These are phyloP conservation scores for Phorcus lineatus DNA, from an alignment of 2,888 invertebrate genomes.

Conservation along the genomic window DNA sequence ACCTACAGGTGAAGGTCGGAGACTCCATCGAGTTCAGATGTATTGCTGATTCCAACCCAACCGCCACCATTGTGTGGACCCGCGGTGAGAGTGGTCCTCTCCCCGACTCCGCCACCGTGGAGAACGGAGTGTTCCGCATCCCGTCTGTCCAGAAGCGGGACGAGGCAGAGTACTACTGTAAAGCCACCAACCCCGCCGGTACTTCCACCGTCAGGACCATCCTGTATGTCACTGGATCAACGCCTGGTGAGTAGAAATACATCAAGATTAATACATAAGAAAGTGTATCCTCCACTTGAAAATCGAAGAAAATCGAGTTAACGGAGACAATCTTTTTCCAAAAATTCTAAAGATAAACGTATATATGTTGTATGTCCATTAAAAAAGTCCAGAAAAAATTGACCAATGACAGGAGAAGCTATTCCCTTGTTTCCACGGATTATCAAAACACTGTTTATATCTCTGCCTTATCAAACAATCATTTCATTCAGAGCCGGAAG, in stretches of 20 bases:
- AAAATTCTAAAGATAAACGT: too few species aligned
- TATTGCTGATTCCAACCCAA: slow-evolving; percentile 84
- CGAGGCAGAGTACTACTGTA: slow-evolving; percentile 89
- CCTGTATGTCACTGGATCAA: slow-evolving; percentile 79
- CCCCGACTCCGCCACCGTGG: slow-evolving; percentile 76
- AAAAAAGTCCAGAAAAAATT: too few species aligned
- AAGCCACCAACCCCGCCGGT: slow-evolving; percentile 85
- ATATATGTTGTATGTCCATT: too few species aligned
- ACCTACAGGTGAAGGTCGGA: slow-evolving; percentile 83
- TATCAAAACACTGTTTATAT: not conserved
- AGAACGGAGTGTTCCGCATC: slow-evolving; percentile 83
- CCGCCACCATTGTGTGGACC: slow-evolving; percentile 85
- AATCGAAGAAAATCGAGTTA: too few species aligned
- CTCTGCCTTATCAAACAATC: not conserved
- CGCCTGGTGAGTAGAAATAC: slow-evolving; percentile 46
- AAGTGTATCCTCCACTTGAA: not conserved
- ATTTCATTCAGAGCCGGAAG: slow-evolving; percentile 34
- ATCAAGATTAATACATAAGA: not conserved
- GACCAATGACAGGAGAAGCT: too few species aligned
- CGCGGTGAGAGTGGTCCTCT: slow-evolving; percentile 77
- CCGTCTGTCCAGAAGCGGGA: slow-evolving; percentile 83
- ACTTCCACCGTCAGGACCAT: slow-evolving; percentile 81
- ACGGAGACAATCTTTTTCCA: too few species aligned
- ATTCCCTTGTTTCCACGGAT: too few species aligned
- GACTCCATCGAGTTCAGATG: slow-evolving; percentile 86